Percentiles rank a stretch among this genome's conserved stretches.
phyloP scores from a whole-genome alignment of 2,113 vertebrate species.

The Melanostigma gelatinosum region DNA sequence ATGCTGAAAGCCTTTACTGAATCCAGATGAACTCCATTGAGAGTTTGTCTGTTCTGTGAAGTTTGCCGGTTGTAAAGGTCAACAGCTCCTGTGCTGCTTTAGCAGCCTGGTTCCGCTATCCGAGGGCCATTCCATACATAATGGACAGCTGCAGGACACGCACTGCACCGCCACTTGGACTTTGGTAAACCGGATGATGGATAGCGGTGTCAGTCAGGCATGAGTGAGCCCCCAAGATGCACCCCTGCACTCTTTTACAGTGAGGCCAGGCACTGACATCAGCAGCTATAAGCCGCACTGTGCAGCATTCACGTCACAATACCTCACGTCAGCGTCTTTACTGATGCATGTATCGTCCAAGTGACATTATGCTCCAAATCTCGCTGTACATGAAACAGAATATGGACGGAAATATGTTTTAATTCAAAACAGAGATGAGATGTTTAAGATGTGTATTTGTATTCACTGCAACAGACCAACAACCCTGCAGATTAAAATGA shows the following conservation, averaged over 20 bases:
- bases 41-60: conserved; percentile 49
- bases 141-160: conserved; percentile 65
- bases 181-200: conserved; percentile 65
- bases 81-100: conserved; percentile 28
- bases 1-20: conserved; percentile 24
- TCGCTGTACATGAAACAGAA: background rate
- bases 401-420: background rate
- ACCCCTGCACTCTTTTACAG: conserved; percentile 24
- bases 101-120: conserved; percentile 8
- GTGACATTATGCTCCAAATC: background rate
- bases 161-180: conserved; percentile 44
- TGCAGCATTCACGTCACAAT: background rate
- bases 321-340: background rate
- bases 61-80: conserved; percentile 62
- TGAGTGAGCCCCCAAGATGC: conserved; percentile 43
- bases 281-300: background rate
- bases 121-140: conserved; percentile 54
- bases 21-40: conserved; percentile 37
- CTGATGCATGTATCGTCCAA: background rate
- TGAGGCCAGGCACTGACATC: conserved; percentile 21
- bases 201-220: conserved; percentile 62
- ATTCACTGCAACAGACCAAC: background rate
- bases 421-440: background rate
- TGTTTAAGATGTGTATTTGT: background rate
- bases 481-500: conserved; percentile 29